Evolutionary conservation across 2,113 vertebrate species (phyloP), one percentile per base, ranked within the genome.

Genomic region (Thymallus thymallus): DNA sequence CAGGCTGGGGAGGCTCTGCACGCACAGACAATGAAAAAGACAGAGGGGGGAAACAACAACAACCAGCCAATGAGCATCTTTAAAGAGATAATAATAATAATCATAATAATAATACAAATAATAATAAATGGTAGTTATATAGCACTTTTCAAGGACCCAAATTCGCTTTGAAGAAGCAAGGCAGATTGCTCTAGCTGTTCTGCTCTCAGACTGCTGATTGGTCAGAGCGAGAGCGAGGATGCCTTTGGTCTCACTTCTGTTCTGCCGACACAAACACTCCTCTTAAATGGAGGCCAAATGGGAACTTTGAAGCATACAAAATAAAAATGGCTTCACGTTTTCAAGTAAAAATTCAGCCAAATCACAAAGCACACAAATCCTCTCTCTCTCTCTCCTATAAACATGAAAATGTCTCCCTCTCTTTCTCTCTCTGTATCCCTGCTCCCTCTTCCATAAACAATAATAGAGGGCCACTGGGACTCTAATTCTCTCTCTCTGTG

Each of bases 271-370:
- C 62, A 86, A 83, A 86, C 80, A 70, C n/a, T 4, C 29, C 72
- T 72, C 32, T 30, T 64, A 64, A 77, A 35, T 56, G 20, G 32
- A 64, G 71, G 68, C 0, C 1, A 58, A 55, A 41, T 18, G 22
- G 26, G 78, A 85, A 81, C 81, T 72, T 77, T 76, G 76, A 82
- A 83, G 74, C n/a, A 83, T 82, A 79, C 81, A 72, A 73, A 73
- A 80, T 69, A 66, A 5, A 65, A 74, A 74, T 69, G 32, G 68
- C 77, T 66, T 76, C 4, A 73, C 20, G 51, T 14, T 18, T 55
- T 20, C 0, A 78, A 71, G 67, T 70, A 56, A 80, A 48, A 69
- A 68, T 18, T 26, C 51, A 45, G 63, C 75, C 16, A 61, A 76
- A 72, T 60, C 69, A 41, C 45, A 66, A 26, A 72, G 66, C 35